Evolutionary conservation across 30 jellyfish, hydroid and myxozoan genomes (phyloP).

Genomic region (Aurelia aurita): DNA sequence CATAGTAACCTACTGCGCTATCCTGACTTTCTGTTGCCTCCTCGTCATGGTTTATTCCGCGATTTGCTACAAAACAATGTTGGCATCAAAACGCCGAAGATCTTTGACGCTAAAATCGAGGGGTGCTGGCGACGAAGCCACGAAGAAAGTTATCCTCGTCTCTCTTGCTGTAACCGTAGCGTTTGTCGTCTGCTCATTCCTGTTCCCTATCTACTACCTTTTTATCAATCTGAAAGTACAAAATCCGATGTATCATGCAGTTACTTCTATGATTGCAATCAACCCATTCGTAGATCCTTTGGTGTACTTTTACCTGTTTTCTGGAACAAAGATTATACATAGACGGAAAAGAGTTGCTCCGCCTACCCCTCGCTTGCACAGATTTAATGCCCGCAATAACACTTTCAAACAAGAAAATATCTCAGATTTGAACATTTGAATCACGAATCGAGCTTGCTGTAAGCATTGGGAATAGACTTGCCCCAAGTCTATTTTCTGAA

Average conservation of each 20-base stretch:
- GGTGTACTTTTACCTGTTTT: constrained; percentile 18
- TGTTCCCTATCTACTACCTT: constrained; percentile 24
- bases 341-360: no score
- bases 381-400: no score
- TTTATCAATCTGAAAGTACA: background rate
- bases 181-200: constrained; percentile 30
- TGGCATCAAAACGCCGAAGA: background rate
- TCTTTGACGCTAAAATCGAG: background rate
- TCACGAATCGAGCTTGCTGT: no score
- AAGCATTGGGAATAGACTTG: no score
- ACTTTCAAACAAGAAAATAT: no score
- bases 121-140: background rate
- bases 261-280: background rate
- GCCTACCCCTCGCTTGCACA: no score
- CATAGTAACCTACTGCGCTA: background rate
- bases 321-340: background rate
- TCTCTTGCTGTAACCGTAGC: constrained; percentile 27
- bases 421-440: no score
- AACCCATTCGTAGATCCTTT: constrained; percentile 34
- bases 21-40: background rate
- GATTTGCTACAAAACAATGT: constrained; percentile 14
- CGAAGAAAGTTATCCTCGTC: constrained; percentile 18
- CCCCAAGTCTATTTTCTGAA: no score
- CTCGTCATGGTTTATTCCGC: constrained; percentile 15
- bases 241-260: constrained; percentile 23